Percentiles rank a stretch among this genome's conserved stretches.
phyloP scores from a whole-genome alignment of 2,888 invertebrate species.

The Rotaria magnacalcarata region DNA sequence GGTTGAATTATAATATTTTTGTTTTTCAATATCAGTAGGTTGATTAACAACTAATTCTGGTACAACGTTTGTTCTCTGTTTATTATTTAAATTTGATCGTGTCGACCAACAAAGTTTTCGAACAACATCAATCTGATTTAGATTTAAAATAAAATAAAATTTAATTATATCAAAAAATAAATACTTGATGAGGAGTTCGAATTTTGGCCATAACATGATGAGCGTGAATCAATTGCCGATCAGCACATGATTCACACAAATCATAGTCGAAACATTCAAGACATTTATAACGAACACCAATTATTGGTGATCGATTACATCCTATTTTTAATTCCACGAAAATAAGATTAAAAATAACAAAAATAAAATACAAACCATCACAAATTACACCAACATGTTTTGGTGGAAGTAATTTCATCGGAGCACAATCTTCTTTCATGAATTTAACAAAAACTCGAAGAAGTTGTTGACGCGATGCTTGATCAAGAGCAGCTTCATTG shows the following conservation, averaged over 20 bases:
- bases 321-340: background rate
- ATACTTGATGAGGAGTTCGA: background rate
- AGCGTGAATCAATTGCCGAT: background rate
- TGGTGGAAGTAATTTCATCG: background rate
- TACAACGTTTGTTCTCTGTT: background rate
- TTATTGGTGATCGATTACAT: background rate
- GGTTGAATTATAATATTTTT: background rate
- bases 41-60: background rate
- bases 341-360: no score
- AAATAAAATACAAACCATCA: background rate
- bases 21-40: background rate
- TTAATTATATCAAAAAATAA: background rate
- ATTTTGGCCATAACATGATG: constrained; percentile 19
- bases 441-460: constrained; percentile 22
- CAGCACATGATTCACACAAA: background rate
- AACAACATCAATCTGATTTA: background rate
- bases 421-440: background rate
- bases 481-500: background rate
- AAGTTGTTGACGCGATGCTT: constrained; percentile 1
- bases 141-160: background rate
- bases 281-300: constrained; percentile 15
- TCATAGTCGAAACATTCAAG: constrained; percentile 18
- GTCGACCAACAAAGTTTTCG: background rate
- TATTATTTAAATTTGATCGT: background rate
- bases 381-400: background rate